phyloP scores from a whole-genome alignment of 1,140 invertebrate genomes.

The Triops longicaudatus region DNA sequence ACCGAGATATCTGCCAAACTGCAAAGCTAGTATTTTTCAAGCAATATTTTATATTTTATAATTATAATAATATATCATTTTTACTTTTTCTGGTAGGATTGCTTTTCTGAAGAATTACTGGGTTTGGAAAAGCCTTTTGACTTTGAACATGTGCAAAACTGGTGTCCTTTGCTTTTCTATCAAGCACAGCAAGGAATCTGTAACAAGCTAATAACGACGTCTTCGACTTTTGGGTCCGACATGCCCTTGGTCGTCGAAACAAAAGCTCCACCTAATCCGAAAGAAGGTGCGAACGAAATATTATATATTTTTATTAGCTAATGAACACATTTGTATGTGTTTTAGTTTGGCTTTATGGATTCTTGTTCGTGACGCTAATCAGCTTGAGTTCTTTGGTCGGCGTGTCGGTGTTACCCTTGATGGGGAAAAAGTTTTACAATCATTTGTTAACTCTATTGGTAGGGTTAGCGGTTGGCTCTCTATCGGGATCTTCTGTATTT shows the following conservation, averaged over 20 bases:
- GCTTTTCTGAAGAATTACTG: background rate
- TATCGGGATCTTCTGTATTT: constrained; percentile 54
- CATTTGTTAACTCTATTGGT: constrained; percentile 51
- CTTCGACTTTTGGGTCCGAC: background rate
- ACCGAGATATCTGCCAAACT: background rate
- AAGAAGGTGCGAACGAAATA: background rate
- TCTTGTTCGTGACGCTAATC: constrained; percentile 54
- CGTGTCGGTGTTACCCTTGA: constrained; percentile 51
- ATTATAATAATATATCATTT: background rate
- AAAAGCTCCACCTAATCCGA: background rate
- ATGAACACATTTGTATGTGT: background rate
- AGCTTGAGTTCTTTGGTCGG: constrained; percentile 52
- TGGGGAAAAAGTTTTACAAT: constrained; percentile 51
- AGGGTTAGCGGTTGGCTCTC: constrained; percentile 54
- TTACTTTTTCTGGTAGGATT: background rate
- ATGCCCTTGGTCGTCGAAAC: background rate
- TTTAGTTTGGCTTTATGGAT: constrained; percentile 52
- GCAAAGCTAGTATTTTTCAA: no score
- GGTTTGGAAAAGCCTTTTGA: background rate
- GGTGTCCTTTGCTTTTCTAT: background rate
- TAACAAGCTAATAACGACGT: background rate
- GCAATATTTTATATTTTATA: no score
- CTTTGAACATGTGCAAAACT: background rate
- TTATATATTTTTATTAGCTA: background rate
- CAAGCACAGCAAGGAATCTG: constrained; percentile 1